phyloP scores from a whole-genome alignment of 2,113 vertebrate genomes.

The Passer domesticus region DNA sequence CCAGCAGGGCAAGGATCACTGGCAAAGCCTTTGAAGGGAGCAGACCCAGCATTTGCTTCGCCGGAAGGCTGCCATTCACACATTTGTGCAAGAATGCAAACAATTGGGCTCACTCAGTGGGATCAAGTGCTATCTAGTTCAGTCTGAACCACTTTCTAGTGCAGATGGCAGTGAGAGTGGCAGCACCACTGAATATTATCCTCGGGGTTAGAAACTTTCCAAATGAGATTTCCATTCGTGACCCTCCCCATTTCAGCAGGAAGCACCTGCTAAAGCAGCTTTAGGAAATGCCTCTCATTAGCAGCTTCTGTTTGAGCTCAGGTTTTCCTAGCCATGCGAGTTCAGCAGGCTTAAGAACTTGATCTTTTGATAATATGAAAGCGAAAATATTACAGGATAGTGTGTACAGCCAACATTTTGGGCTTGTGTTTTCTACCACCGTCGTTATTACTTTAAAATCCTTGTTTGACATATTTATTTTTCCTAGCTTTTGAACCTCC shows the following conservation, averaged over 20 bases:
- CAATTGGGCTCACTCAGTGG: constrained; percentile 55
- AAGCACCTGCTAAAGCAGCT: constrained; percentile 70
- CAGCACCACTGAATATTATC: constrained; percentile 61
- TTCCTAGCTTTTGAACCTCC: not conserved
- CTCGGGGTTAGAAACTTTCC: constrained; percentile 67
- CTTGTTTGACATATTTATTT: not conserved
- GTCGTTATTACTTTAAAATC: not conserved
- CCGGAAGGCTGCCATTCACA: constrained; percentile 67
- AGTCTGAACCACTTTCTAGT: constrained; percentile 47
- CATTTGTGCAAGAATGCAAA: constrained; percentile 71
- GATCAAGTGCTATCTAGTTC: constrained; percentile 64
- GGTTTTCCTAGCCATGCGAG: constrained; percentile 25
- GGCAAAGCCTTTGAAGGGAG: constrained; percentile 67
- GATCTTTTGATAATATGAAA: constrained; percentile 20
- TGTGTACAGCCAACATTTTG: not conserved
- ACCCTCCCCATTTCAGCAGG: constrained; percentile 53
- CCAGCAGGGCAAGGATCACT: constrained; percentile 71
- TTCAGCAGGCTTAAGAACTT: constrained; percentile 30
- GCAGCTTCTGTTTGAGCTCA: constrained; percentile 43
- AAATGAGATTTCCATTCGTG: constrained; percentile 70
- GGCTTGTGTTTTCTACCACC: not conserved
- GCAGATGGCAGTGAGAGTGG: constrained; percentile 71
- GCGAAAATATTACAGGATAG: not conserved
- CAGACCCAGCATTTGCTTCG: constrained; percentile 67
- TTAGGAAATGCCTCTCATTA: constrained; percentile 58